phyloP scores from a whole-genome alignment of 2,797 vertebrate genomes.

The Zenarchopterus dispar region DNA sequence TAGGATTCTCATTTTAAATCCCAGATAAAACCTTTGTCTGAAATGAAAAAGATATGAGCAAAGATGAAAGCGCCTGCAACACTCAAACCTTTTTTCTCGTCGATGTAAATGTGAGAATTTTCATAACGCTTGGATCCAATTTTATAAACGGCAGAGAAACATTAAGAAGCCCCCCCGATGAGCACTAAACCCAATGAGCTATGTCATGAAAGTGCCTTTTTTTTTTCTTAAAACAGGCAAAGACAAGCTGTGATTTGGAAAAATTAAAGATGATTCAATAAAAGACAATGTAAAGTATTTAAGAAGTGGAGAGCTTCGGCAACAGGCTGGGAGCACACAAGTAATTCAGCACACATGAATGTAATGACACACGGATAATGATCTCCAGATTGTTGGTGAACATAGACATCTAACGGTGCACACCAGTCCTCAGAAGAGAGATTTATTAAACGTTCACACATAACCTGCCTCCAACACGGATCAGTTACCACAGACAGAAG shows the following conservation, averaged over 20 bases:
- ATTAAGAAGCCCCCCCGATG: slow-evolving; percentile 72
- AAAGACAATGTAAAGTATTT: slow-evolving; percentile 40
- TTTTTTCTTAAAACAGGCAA: slow-evolving; percentile 54
- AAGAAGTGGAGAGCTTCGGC: slow-evolving; percentile 12
- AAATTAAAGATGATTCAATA: slow-evolving; percentile 73
- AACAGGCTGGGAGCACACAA: not conserved
- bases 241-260: slow-evolving; percentile 39
- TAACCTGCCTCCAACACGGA: slow-evolving; percentile 57
- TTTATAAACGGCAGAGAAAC: slow-evolving; percentile 68
- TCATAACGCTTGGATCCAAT: slow-evolving; percentile 73
- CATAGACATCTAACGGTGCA: slow-evolving; percentile 54
- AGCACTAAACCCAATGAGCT: slow-evolving; percentile 69
- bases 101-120: slow-evolving; percentile 73
- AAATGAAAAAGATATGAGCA: slow-evolving; percentile 72
- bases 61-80: slow-evolving; percentile 70
- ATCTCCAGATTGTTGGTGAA: slow-evolving; percentile 56
- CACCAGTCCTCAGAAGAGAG: slow-evolving; percentile 38
- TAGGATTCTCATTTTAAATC: slow-evolving; percentile 75
- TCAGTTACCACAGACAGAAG: slow-evolving; percentile 60
- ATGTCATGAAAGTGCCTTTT: slow-evolving; percentile 61
- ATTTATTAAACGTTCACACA: slow-evolving; percentile 63
- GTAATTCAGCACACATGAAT: not conserved
- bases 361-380: slow-evolving; percentile 19
- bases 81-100: slow-evolving; percentile 55
- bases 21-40: slow-evolving; percentile 70